These are phyloP conservation scores for Grus americana DNA, from an alignment of 2,113 vertebrate species.

Conservation along the genomic window DNA sequence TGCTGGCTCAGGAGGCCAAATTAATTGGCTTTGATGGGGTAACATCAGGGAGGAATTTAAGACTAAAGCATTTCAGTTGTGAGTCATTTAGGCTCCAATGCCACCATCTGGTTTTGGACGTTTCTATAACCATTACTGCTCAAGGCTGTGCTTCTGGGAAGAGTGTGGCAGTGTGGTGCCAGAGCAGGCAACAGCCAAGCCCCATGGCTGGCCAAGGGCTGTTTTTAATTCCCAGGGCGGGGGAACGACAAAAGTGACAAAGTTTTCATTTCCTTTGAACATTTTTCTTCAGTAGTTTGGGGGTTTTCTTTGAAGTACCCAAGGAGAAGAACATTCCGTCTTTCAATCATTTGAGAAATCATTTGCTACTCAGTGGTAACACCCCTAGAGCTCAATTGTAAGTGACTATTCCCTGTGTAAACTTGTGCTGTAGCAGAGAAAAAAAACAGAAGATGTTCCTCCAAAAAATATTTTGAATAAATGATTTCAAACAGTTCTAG, in stretches of 20 bases:
- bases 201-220: not conserved
- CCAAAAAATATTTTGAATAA: not conserved
- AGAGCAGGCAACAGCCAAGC: not conserved
- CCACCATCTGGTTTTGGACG: constrained; percentile 37
- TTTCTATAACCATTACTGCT: not conserved
- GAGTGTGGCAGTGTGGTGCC: not conserved
- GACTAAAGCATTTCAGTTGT: not conserved
- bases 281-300: not conserved
- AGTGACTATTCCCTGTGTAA: not conserved
- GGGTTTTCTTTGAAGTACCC: not conserved
- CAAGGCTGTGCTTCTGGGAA: not conserved
- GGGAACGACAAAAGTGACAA: not conserved
- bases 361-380: not conserved
- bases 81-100: not conserved
- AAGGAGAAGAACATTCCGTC: not conserved
- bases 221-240: rapidly evolving
- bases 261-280: not conserved
- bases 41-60: constrained; percentile 48
- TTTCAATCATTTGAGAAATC: not conserved
- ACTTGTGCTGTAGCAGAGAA: not conserved
- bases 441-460: not conserved
- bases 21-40: constrained; percentile 10
- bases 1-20: not conserved
- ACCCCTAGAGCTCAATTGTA: not conserved
- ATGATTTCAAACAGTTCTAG: not conserved